Base-by-base conservation (phyloP, 2,888 invertebrate genomes). In the Colletes collaris region DNA sequence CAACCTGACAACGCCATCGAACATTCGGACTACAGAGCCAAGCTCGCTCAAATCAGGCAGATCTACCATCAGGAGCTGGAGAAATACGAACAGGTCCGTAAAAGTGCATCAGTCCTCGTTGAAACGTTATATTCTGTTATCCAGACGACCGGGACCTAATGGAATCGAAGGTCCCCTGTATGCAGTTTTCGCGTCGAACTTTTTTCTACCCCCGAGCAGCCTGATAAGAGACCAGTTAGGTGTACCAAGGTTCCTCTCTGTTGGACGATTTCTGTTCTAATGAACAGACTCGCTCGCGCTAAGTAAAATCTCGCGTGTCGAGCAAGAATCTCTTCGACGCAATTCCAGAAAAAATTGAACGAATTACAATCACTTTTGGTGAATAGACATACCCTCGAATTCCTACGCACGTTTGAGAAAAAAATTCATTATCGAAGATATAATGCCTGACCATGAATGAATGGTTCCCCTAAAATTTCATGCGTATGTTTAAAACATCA, bases 41-140 rank as follows among this genome's bases (percentile, higher is more conserved):
- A 99, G 94, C 95, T 99, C 90, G 98, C 98, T 13, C 99, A 99
- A 94, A 99, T 99, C 93, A 95, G 99, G 81, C 98, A 98, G 94
- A 99, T 99, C 90, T 99, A 99, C 94, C 99, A 99, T 94, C 98
- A 99, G 94, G 99, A 99, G 94, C 94, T 99, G 91, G 99, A 99
- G 94, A 99, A 99, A 95, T 99, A 99, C 93, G 99, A 99, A 94
- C 99, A 99, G 94, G 96, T 96, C 86, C 88, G 80, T 67, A 2
- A 10, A 46, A 8, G 0, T 10, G 44, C 8, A 46, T 7, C 44
- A 3, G 3, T 46, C 10, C 8, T 27, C 27, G 5, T 3, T 3
- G 40, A 53, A 65, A n/a, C 40, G 44, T 13, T 8, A 5, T 13
- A 4, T 11, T 40, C 16, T 40, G 40, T 50, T 46, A 8, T 44